Evolutionary conservation across 2,113 vertebrate genomes (phyloP).

Genomic region (Crotalus helleri): DNA sequence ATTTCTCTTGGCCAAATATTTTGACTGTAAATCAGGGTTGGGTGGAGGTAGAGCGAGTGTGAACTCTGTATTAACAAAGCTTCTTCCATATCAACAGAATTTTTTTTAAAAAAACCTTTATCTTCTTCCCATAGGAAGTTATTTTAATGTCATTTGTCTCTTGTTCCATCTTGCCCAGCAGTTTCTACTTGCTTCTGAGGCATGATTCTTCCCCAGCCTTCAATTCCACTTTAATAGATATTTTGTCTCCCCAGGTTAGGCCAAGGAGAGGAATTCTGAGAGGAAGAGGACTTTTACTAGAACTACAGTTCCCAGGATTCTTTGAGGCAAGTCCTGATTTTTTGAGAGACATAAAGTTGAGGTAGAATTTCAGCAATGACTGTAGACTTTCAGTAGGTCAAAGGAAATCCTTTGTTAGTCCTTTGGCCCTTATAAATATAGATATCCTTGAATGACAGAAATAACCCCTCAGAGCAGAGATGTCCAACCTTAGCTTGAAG

Average conservation of each 20-base stretch:
- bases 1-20: neutral
- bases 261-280: neutral
- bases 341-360: neutral
- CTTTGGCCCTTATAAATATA: neutral
- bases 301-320: neutral
- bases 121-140: neutral
- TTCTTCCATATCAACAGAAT: neutral
- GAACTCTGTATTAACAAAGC: neutral
- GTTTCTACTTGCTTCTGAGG: neutral
- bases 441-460: constrained; percentile 21
- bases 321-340: neutral
- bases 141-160: neutral
- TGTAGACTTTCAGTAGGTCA: neutral
- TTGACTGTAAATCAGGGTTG: neutral
- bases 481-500: neutral
- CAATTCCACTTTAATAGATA: neutral
- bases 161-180: neutral
- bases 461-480: neutral
- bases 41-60: neutral
- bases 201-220: neutral
- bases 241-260: neutral
- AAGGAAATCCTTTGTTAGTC: neutral
- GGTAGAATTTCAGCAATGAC: neutral
- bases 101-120: neutral
- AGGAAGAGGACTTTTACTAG: neutral